phyloP scores from a whole-genome alignment of 2,113 vertebrate species.

The Nerophis lumbriciformis region DNA sequence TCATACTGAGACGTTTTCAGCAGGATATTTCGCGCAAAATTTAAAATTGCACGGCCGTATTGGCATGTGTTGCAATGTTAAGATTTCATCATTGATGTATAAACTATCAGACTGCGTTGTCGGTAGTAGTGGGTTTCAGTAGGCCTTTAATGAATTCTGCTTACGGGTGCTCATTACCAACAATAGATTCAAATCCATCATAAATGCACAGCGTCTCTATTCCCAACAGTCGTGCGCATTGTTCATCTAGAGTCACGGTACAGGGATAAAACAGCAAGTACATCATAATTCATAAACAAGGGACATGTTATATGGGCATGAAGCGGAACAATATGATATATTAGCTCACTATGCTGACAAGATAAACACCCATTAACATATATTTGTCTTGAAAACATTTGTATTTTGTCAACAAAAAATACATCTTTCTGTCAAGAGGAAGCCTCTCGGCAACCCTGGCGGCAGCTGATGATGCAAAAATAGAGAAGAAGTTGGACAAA shows the following conservation, averaged over 20 bases:
- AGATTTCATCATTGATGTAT: no score
- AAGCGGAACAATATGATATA: not conserved
- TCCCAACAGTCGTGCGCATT: no score
- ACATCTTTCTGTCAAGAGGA: slow-evolving; percentile 8
- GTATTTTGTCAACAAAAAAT: not conserved
- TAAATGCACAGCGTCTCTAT: not conserved
- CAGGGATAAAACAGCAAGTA: not conserved
- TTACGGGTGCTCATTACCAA: not conserved
- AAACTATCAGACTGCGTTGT: no score
- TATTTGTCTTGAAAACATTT: not conserved
- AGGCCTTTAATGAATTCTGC: not conserved
- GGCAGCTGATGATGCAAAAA: slow-evolving; percentile 13
- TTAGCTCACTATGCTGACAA: not conserved
- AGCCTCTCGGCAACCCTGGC: slow-evolving; percentile 17
- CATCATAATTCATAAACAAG: not conserved
- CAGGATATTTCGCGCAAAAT: no score
- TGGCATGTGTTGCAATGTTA: no score
- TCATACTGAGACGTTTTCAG: no score
- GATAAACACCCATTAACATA: not conserved
- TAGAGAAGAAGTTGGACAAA: slow-evolving; percentile 9
- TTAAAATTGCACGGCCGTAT: no score
- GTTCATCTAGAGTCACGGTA: not conserved
- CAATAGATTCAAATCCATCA: not conserved
- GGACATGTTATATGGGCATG: not conserved
- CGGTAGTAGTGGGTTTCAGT: no score